Evolutionary conservation across 2,888 invertebrate species (phyloP).

Genomic region (Taenaris catops): DNA sequence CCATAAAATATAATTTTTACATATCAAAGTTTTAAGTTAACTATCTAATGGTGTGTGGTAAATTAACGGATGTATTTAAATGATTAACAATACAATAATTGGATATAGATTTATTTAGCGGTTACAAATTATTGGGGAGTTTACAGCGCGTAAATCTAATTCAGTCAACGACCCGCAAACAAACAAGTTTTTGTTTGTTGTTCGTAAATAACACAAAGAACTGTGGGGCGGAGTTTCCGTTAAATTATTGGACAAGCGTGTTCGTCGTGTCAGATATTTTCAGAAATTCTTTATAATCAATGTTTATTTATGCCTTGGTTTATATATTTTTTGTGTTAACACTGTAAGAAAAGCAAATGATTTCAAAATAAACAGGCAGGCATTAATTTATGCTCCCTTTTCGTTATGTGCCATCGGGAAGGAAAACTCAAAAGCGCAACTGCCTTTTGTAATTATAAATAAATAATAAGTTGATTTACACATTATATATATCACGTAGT

Average conservation of each 20-base stretch:
- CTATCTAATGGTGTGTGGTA: too few species aligned
- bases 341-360: slow-evolving; percentile 11
- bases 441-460: too few species aligned
- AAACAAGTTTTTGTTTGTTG: slow-evolving; percentile 16
- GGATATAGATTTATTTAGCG: slow-evolving; percentile 3
- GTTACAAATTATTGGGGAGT: slow-evolving; percentile 10
- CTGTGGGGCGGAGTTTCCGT: slow-evolving; percentile 21
- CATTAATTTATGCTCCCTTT: slow-evolving; percentile 9
- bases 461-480: too few species aligned
- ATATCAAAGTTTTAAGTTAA: too few species aligned
- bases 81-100: neutral
- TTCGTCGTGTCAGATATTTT: slow-evolving; percentile 24
- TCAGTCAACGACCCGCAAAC: slow-evolving; percentile 20
- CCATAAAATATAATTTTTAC: too few species aligned
- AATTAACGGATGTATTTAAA: too few species aligned
- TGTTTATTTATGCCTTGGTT: slow-evolving; percentile 12
- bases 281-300: slow-evolving; percentile 18
- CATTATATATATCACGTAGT: too few species aligned
- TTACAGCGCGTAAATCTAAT: slow-evolving; percentile 16
- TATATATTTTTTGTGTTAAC: slow-evolving; percentile 12
- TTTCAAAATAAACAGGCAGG: slow-evolving; percentile 8
- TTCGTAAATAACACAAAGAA: slow-evolving; percentile 27
- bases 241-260: slow-evolving; percentile 24
- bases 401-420: neutral
- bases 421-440: neutral